These are phyloP conservation scores for Clarias pachynema DNA, from an alignment of 2,797 vertebrate genomes.

Conservation along the genomic window DNA sequence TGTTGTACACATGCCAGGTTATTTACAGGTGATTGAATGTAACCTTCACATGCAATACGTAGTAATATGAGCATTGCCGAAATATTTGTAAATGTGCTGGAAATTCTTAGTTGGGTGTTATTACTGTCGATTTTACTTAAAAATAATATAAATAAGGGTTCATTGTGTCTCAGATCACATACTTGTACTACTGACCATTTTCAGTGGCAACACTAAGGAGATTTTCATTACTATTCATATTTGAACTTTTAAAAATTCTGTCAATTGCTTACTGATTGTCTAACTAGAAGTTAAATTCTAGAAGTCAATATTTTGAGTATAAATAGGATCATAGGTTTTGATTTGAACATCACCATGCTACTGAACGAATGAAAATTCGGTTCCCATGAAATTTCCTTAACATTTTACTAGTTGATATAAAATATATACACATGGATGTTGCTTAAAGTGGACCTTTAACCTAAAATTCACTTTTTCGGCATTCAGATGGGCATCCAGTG, in stretches of 20 bases:
- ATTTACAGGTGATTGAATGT: not conserved
- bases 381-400: not conserved
- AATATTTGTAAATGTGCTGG: too few relatives aligned
- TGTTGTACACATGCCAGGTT: not conserved
- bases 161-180: not conserved
- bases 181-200: not conserved
- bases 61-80: too few relatives aligned
- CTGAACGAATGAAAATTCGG: not conserved
- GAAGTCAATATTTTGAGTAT: not conserved
- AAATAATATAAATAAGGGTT: not conserved
- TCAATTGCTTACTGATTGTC: not conserved
- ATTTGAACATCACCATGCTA: not conserved
- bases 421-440: not conserved
- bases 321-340: not conserved
- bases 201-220: not conserved
- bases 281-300: not conserved
- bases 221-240: not conserved
- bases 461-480: too few relatives aligned
- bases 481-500: too few relatives aligned
- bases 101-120: too few relatives aligned
- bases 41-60: too few relatives aligned
- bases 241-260: not conserved
- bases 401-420: not conserved
- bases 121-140: not conserved
- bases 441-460: too few relatives aligned